Conservation (phyloP, 2,797 vertebrate species). For the Liasis olivaceus region DNA sequence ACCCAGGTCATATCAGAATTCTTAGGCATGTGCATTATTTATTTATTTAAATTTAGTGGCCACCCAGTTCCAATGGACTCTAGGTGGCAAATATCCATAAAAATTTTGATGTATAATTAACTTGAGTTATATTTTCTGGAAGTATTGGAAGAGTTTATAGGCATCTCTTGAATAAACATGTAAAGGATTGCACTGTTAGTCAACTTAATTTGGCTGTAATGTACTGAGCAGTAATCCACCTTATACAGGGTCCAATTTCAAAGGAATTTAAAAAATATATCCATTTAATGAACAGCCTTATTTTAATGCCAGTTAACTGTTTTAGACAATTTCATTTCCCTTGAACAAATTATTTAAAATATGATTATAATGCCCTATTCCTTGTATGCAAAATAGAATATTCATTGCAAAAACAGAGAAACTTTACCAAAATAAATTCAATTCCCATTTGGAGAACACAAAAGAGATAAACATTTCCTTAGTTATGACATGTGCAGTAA, state of each 20-base stretch:
- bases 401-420: conserved; percentile 19
- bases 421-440: conserved; percentile 11
- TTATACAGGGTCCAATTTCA: neutral
- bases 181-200: neutral
- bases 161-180: neutral
- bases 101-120: neutral
- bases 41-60: neutral
- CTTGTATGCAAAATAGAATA: conserved; percentile 12
- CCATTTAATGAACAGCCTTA: neutral
- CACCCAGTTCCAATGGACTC: neutral
- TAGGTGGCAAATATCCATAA: neutral
- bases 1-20: neutral
- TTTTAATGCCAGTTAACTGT: neutral
- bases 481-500: conserved; percentile 51
- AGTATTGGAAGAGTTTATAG: too few species aligned
- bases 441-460: conserved; percentile 43
- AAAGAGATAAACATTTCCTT: conserved; percentile 42
- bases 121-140: neutral
- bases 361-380: conserved; percentile 22
- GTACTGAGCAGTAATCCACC: neutral
- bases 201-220: neutral
- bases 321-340: neutral
- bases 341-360: conserved; percentile 28
- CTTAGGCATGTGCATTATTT: neutral
- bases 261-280: neutral